phyloP scores from a whole-genome alignment of 1,140 invertebrate genomes.

The Monomorium pharaonis region DNA sequence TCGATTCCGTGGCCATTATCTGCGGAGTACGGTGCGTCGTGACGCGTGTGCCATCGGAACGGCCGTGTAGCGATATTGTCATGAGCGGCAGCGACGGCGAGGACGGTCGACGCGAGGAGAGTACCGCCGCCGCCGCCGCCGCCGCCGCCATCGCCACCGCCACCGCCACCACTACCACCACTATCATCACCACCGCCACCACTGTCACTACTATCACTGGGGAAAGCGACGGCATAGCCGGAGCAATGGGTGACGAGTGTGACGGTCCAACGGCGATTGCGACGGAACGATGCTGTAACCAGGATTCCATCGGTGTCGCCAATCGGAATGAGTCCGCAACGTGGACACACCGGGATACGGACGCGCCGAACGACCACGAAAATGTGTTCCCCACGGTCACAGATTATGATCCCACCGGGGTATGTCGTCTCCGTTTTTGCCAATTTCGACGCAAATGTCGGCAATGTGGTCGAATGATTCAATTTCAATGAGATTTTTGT shows the following conservation, averaged over 20 bases:
- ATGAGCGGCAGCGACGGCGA: constrained; percentile 75
- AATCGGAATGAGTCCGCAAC: not conserved
- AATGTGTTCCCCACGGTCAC: constrained; percentile 50
- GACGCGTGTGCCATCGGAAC: not conserved
- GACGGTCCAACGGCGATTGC: constrained; percentile 75
- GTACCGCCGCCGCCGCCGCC: not conserved
- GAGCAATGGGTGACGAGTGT: constrained; percentile 78
- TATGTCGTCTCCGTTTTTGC: constrained; percentile 33
- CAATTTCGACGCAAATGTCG: not conserved
- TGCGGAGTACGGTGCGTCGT: constrained; percentile 42
- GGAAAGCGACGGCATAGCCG: constrained; percentile 61
- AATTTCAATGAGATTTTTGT: not conserved
- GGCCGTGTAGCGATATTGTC: constrained; percentile 20
- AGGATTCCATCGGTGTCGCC: not conserved
- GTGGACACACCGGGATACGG: constrained; percentile 45
- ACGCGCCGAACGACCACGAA: constrained; percentile 41
- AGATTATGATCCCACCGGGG: constrained; percentile 46
- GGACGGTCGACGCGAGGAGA: constrained; percentile 70
- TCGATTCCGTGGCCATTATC: constrained; percentile 49
- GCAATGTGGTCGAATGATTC: not conserved
- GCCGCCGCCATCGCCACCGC: not conserved
- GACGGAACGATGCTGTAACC: not conserved
- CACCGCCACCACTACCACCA: not conserved
- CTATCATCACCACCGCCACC: not conserved
- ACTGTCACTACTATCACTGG: constrained; percentile 5